phyloP scores from a whole-genome alignment of 64 coral and sea anemone genomes.

The Hydrozoanthus tunicans region DNA sequence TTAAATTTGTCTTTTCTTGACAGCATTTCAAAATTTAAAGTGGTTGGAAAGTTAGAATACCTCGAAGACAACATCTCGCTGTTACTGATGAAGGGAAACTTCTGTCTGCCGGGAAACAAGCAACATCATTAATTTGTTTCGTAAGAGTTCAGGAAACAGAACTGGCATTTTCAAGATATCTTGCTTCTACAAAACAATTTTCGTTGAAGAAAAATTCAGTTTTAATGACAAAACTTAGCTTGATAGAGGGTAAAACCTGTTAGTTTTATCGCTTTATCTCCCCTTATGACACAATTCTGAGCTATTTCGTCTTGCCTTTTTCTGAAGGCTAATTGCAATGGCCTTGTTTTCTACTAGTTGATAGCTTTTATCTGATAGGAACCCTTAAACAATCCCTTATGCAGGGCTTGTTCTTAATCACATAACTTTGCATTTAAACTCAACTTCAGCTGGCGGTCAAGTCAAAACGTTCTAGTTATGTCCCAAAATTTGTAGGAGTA shows the following conservation, averaged over 20 bases:
- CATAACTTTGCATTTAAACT: constrained; percentile 9
- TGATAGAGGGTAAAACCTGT: not conserved
- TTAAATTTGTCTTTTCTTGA: not conserved
- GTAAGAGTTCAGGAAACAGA: constrained; percentile 20
- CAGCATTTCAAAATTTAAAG: not conserved
- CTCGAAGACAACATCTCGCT: not conserved
- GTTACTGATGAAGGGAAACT: not conserved
- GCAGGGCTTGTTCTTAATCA: constrained; percentile 15
- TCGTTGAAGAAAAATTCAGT: not conserved
- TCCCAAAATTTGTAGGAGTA: not conserved
- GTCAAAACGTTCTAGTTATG: not conserved
- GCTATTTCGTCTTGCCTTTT: constrained; percentile 21
- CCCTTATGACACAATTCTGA: not conserved
- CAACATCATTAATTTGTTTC: constrained; percentile 53
- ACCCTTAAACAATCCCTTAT: constrained; percentile 46
- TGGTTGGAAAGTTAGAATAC: not conserved
- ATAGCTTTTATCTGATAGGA: constrained; percentile 51
- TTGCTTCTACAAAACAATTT: not conserved
- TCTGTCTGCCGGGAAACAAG: constrained; percentile 15
- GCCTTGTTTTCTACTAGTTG: constrained; percentile 36
- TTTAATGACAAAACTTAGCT: not conserved
- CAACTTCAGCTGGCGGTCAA: constrained; percentile 1
- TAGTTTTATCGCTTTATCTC: no score
- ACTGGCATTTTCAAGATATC: not conserved
- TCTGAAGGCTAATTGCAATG: constrained; percentile 16